These are phyloP conservation scores for Papilio elwesi DNA, from an alignment of 2,888 invertebrate genomes.

Conservation along the genomic window DNA sequence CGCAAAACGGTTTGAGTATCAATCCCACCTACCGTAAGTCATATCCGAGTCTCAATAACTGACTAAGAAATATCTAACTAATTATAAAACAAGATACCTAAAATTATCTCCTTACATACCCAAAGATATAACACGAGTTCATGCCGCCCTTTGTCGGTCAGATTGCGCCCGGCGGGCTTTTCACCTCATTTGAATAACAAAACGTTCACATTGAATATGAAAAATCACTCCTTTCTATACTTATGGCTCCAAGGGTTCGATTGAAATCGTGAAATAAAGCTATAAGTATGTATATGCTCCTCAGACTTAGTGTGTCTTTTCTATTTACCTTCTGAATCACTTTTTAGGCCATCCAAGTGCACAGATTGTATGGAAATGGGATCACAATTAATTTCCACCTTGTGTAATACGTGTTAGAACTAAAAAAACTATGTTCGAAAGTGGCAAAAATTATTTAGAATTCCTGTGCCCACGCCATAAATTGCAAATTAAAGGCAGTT, in stretches of 20 bases:
- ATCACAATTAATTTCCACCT: too few relatives aligned
- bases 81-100: conserved; percentile 25
- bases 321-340: conserved; percentile 2
- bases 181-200: conserved; percentile 69
- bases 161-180: conserved; percentile 52
- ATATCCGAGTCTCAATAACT: neutral
- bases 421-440: neutral
- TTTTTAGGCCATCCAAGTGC: neutral
- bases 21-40: too few relatives aligned
- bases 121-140: conserved; percentile 16
- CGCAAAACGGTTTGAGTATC: too few relatives aligned
- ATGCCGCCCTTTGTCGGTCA: conserved; percentile 18
- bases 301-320: neutral
- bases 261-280: neutral
- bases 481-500: too few relatives aligned
- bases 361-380: too few relatives aligned
- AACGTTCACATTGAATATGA: conserved; percentile 54
- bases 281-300: neutral
- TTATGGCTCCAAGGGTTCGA: conserved; percentile 27
- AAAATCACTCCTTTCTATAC: conserved; percentile 49
- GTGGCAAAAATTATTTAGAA: too few relatives aligned
- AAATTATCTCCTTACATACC: neutral
- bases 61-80: conserved; percentile 19
- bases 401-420: too few relatives aligned
- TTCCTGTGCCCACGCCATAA: neutral